A percentile compares a stretch with the other conserved stretches of the same genome.
Evolutionary conservation across 2,888 invertebrate genomes (phyloP).

Genomic region (Bugulina stolonifera): DNA sequence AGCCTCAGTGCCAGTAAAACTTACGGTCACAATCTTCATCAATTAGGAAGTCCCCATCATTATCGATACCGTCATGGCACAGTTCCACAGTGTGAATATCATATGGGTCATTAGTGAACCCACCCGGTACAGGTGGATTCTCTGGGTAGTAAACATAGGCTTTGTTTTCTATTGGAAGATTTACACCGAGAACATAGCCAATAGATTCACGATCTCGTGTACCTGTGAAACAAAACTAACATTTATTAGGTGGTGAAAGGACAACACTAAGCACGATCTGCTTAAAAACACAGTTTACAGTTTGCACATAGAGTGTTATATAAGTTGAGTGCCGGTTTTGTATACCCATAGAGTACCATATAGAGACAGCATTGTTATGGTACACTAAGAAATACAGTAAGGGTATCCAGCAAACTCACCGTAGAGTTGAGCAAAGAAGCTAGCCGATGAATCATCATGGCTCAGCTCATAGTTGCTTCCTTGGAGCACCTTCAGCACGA

Average conservation of each 20-base stretch:
- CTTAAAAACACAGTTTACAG: no score
- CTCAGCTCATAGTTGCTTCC: not conserved
- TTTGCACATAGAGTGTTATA: no score
- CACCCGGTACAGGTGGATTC: not conserved
- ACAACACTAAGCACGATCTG: no score
- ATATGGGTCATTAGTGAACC: slow-evolving; percentile 8
- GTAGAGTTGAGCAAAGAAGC: slow-evolving; percentile 22
- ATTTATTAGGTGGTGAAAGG: no score
- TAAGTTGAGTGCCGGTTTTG: no score
- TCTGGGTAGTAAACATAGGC: slow-evolving; percentile 8
- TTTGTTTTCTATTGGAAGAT: slow-evolving; percentile 17
- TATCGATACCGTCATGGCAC: slow-evolving; percentile 23
- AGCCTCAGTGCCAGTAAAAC: no score
- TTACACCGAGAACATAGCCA: slow-evolving; percentile 7
- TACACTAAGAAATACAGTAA: no score
- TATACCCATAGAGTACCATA: no score
- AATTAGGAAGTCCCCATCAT: slow-evolving; percentile 19
- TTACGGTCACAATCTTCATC: slow-evolving; percentile 25
- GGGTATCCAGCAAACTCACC: no score
- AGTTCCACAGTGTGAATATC: slow-evolving; percentile 14
- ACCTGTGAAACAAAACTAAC: no score
- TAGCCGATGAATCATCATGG: slow-evolving; percentile 15
- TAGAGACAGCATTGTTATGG: no score
- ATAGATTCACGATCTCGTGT: slow-evolving; percentile 16
- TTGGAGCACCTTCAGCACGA: slow-evolving; percentile 7